Evolutionary conservation across 2,113 vertebrate species (phyloP).

Genomic region (Stictonetta naevosa): DNA sequence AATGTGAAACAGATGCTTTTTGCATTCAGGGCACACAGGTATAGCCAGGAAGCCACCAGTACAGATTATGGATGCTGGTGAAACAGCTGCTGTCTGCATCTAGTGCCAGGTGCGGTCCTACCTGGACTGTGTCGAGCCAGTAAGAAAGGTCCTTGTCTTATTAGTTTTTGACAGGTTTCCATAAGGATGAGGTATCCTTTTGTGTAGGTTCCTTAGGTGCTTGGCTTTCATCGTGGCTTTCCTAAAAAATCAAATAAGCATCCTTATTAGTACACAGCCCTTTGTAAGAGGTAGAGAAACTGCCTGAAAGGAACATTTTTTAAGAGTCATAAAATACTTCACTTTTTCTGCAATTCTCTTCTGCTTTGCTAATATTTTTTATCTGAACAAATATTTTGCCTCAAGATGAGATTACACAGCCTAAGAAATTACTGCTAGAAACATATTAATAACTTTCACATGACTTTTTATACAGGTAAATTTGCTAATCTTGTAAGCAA

Average conservation of each 20-base stretch:
- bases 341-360: background rate
- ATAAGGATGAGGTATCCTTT: background rate
- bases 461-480: background rate
- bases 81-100: constrained; percentile 68
- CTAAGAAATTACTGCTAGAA: background rate
- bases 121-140: background rate
- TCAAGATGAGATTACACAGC: background rate
- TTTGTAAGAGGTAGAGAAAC: background rate
- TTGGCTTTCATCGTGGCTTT: background rate
- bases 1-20: constrained; percentile 79
- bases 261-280: background rate
- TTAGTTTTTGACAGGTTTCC: background rate
- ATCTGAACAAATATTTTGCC: background rate
- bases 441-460: background rate
- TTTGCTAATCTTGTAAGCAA: background rate
- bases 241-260: background rate
- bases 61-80: constrained; percentile 72
- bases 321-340: background rate
- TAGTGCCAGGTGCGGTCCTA: constrained; percentile 63
- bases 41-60: constrained; percentile 70
- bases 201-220: background rate
- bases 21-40: constrained; percentile 73
- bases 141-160: background rate
- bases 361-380: background rate
- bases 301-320: background rate